These are phyloP conservation scores for Anas platyrhynchos DNA, from an alignment of 2,113 vertebrate genomes.

Conservation along the genomic window DNA sequence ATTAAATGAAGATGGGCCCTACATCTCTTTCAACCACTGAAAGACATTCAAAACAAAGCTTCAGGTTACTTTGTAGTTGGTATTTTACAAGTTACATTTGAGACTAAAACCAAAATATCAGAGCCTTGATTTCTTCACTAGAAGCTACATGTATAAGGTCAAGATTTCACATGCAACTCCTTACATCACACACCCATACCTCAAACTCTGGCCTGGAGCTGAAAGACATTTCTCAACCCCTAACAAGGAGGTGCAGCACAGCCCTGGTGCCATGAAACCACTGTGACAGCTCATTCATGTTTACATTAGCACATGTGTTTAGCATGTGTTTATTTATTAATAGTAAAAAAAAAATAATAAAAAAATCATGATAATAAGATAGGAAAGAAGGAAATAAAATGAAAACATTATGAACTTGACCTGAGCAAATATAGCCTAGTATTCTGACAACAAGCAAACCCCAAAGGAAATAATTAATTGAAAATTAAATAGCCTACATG, in stretches of 20 bases:
- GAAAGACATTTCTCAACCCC: slow-evolving; percentile 41
- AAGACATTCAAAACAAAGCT: background rate
- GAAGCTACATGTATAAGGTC: slow-evolving; percentile 83
- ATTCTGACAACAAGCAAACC: background rate
- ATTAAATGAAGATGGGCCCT: background rate
- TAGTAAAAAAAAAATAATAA: background rate
- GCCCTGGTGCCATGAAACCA: slow-evolving; percentile 61
- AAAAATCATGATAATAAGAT: background rate
- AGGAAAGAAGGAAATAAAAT: background rate
- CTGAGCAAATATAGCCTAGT: background rate
- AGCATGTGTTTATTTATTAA: background rate
- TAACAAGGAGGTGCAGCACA: slow-evolving; percentile 54
- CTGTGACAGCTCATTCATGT: slow-evolving; percentile 41
- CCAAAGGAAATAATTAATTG: background rate
- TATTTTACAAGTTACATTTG: slow-evolving; percentile 77
- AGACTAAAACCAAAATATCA: slow-evolving; percentile 82
- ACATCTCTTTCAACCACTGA: background rate
- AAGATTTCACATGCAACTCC: slow-evolving; percentile 86
- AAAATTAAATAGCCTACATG: background rate
- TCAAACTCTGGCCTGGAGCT: slow-evolving; percentile 76
- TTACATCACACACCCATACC: slow-evolving; percentile 81
- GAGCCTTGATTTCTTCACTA: slow-evolving; percentile 83
- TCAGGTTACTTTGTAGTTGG: background rate
- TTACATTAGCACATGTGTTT: slow-evolving; percentile 66
- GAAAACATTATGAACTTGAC: background rate